A percentile compares a stretch with the other conserved stretches of the same genome.
Evolutionary conservation across 2,888 invertebrate species (phyloP).

Genomic region (Xestobium rufovillosum): DNA sequence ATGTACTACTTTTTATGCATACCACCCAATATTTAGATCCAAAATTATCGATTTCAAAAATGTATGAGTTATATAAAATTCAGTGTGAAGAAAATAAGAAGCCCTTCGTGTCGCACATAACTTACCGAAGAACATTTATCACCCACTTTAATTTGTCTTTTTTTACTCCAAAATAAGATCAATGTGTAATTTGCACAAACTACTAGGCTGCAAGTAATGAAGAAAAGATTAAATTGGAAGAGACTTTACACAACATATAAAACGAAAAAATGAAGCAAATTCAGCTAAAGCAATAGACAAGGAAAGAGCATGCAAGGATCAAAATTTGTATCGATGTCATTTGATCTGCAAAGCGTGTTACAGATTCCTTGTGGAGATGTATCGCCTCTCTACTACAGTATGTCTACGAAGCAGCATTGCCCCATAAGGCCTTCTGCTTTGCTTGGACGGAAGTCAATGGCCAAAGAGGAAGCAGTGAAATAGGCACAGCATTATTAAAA

Average conservation of each 20-base stretch:
- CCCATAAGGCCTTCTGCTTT: constrained; percentile 28
- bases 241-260: constrained; percentile 21
- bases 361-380: constrained; percentile 30
- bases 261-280: constrained; percentile 23
- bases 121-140: constrained; percentile 21
- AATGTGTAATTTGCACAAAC: constrained; percentile 20
- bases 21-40: constrained; percentile 22
- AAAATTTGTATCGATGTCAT: constrained; percentile 26
- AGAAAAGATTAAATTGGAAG: constrained; percentile 12
- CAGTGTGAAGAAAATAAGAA: constrained; percentile 14
- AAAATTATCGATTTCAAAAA: constrained; percentile 20
- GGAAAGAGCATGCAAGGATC: constrained; percentile 19
- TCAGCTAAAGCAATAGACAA: constrained; percentile 18
- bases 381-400: constrained; percentile 28
- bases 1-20: too few species aligned
- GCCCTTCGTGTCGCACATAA: constrained; percentile 16
- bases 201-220: constrained; percentile 13
- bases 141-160: constrained; percentile 22
- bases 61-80: constrained; percentile 21
- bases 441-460: constrained; percentile 28
- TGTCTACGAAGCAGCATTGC: constrained; percentile 28
- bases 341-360: constrained; percentile 30
- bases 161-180: constrained; percentile 23
- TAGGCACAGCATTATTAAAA: constrained; percentile 26
- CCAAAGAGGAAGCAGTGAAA: constrained; percentile 28